Evolutionary conservation across 2,797 vertebrate species (phyloP), one percentile per base, ranked within the genome.

Genomic region (Craterocephalus amniculus): DNA sequence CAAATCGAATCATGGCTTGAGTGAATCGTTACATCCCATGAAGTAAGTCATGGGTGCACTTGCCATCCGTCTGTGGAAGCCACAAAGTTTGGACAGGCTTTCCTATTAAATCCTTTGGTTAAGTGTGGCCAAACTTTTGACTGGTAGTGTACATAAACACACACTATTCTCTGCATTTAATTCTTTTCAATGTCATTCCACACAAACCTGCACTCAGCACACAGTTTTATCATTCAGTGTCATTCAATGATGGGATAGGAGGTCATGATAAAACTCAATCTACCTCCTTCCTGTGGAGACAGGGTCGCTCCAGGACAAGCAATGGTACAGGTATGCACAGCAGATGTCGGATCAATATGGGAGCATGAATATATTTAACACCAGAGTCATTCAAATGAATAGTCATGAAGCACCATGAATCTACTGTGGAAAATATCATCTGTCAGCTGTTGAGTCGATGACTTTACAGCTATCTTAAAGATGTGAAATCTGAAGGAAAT

Each of bases 201-300:
- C 29, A 70, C 62, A 63, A 52, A 7, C 35, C 58, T 48, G 16
- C 32, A 49, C 45, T n/a, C 56, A 36, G 0, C 26, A 61, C 57
- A 59, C 58, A 45, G 43, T 68, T 70, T 31, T 31, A 40, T 48
- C 45, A 22, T 48, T 48, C 45, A 16, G 14, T 40, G 38, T 83
- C 58, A 72, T 36, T 40, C 3, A 36, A 49, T 69, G 63, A 77
- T 10, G 48, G 57, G 24, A 63, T 34, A 35, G 36, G 22, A 36
- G 55, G 59, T 40, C 57, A 76, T 57, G 56, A 77, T 84, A 34
- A 84, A 83, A 78, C 58, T 67, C 70, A 48, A 59, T 76, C 62
- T 34, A 31, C 51, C 51, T 57, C 35, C 26, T 56, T 58, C 27
- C 63, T 57, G 52, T 22, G 13, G 22, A 18, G 58, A 62, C 58